Evolutionary conservation across 2,797 vertebrate genomes (phyloP), one percentile per base, ranked within the genome.

Genomic region (Sebastes iracundus): DNA sequence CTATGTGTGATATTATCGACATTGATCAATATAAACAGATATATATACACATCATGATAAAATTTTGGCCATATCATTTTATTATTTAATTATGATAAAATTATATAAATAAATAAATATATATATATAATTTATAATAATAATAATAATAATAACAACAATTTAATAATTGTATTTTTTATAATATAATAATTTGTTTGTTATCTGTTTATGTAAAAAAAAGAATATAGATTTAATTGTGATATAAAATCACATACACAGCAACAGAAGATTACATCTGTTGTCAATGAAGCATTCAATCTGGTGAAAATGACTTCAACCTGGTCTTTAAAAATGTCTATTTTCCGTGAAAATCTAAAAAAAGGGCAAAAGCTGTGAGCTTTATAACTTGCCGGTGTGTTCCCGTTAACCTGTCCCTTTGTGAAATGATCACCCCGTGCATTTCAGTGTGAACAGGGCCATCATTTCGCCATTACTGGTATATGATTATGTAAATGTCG

Each of bases 401-500:
- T 58, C 4, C 20, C 6, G 32, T 76, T 55, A 53, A 58, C 35
- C 38, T 56, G 30, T 64, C 55, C 5, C 2, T 65, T 68, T 69
- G 23, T 33, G 49, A 80, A 42, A 58, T 30, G 32, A 53, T 30
- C 58, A 6, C 65, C 11, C 13, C 30, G 2, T 52, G 42, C 22
- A 42, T 65, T 65, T 73, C 22, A 61, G 28, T 56, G 65, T 67
- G 72, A 81, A 68, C 74, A 72, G 33, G 33, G 14, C 69, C 60
- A 74, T 75, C 23, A 72, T 86, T 80, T 84, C 60, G 61, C 72
- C 60, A 63, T 65, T 42, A 56, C 76, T 22, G 72, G 18, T 76
- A 30, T 81, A 78, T 79, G 32, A 85, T 90, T 84, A 90, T 88
- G 83, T 73, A 90, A 87, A 93, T 90, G 28, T 11, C 18, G 69